Evolutionary conservation across 2,797 vertebrate genomes (phyloP), one percentile per base, ranked within the genome.

Genomic region (Sarcophilus harrisii): DNA sequence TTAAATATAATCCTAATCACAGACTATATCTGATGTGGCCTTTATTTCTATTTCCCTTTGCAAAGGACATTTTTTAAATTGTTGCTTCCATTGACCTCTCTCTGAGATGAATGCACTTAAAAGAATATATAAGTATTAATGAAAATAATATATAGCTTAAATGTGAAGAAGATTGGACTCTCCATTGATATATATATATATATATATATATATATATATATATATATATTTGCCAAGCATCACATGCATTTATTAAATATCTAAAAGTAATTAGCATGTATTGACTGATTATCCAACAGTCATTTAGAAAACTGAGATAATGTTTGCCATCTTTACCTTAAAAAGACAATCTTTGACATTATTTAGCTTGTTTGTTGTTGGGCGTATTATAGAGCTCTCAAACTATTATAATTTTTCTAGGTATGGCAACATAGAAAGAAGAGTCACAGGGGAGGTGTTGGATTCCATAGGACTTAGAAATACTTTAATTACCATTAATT

Each of bases 401-500:
- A 52, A 52, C 52, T 3, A 18, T n/a, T 66, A n/a, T 5, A 5
- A 66, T 14, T 66, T n/a, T 32, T 73, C 5, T 73, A n/a, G 18
- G 1, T 38, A 14, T 38, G 5, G 32, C 16, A 66, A 30, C 16
- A 30, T 73, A 8, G 5, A 73, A 73, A 73, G 32, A 38, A 73
- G 1, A 14, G 4, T 16, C 5, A 13, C 0, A 13, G 11, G 28
- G 3, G 30, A 0, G 12, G 13, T 66, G 6, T 0, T 66, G n/a
- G n/a, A 66, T 66, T 66, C 14, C 62, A 66, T 5, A 66, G 62
- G 13, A 73, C n/a, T 21, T n/a, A n/a, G 1, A 73, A n/a, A 73
- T 73, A 73, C 13, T 38, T 38, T 60, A 59, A 59, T 59, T 66
- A 38, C 73, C 38, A 73, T 3, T 16, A 73, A 38, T 38, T 38